These are phyloP conservation scores for Cinclus cinclus DNA, from an alignment of 2,113 vertebrate species.

Conservation along the genomic window DNA sequence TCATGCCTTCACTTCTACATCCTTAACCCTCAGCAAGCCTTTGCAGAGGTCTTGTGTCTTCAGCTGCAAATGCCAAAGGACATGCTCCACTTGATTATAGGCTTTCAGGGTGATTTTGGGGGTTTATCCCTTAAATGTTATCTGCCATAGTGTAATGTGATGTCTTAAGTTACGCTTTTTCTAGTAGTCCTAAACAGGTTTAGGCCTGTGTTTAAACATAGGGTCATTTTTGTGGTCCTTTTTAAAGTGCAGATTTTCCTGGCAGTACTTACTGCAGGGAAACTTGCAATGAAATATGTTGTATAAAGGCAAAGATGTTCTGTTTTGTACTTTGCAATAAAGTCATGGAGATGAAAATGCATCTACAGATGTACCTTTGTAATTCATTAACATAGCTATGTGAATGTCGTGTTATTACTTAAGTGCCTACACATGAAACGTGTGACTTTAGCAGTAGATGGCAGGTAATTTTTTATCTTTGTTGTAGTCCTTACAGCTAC, in stretches of 20 bases:
- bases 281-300: not conserved
- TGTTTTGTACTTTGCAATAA: not conserved
- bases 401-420: not conserved
- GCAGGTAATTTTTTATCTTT: not conserved
- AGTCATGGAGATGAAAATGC: not conserved
- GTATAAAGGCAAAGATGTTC: not conserved
- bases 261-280: not conserved
- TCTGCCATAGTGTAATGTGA: not conserved
- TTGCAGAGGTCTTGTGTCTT: not conserved
- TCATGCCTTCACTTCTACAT: not conserved
- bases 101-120: not conserved
- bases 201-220: not conserved
- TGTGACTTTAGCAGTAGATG: not conserved
- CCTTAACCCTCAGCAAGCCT: not conserved
- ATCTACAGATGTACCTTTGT: not conserved
- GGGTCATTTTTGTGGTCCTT: not conserved
- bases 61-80: not conserved
- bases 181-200: not conserved
- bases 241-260: not conserved
- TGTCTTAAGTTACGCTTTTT: not conserved
- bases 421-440: not conserved
- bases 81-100: not conserved
- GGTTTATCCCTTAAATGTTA: not conserved
- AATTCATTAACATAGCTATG: not conserved
- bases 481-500: not conserved